Conservation (phyloP, 2,113 vertebrate genomes). For the Pungitius pungitius region DNA sequence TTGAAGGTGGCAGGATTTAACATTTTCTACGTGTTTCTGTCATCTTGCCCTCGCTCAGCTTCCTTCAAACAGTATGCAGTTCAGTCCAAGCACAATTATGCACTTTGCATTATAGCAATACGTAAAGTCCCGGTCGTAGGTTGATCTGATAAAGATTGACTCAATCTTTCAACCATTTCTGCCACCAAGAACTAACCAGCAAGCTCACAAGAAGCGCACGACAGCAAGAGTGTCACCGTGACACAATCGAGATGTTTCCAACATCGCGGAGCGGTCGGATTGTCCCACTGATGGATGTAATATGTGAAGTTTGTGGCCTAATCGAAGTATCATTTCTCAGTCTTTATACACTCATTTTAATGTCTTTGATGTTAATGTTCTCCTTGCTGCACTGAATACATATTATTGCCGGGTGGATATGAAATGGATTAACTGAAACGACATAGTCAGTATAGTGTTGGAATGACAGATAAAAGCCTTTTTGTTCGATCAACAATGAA, state of each 20-base stretch:
- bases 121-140: slow-evolving; percentile 21
- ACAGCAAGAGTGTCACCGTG: background rate
- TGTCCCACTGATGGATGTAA: slow-evolving; percentile 21
- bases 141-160: slow-evolving; percentile 18
- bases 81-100: slow-evolving; percentile 74
- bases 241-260: slow-evolving; percentile 5
- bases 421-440: slow-evolving; percentile 27
- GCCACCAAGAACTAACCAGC: slow-evolving; percentile 41
- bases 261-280: slow-evolving; percentile 1
- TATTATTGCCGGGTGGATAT: slow-evolving; percentile 29
- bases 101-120: slow-evolving; percentile 70
- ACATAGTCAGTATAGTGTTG: slow-evolving; percentile 39
- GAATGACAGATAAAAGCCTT: slow-evolving; percentile 33
- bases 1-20: background rate
- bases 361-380: slow-evolving; percentile 20
- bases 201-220: slow-evolving; percentile 15
- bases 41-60: slow-evolving; percentile 1
- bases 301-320: slow-evolving; percentile 22
- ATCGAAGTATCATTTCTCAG: slow-evolving; percentile 16
- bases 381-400: slow-evolving; percentile 36
- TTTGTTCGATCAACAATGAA: slow-evolving; percentile 30
- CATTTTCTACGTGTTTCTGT: background rate
- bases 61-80: slow-evolving; percentile 43
- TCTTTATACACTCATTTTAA: slow-evolving; percentile 13
- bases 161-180: slow-evolving; percentile 13